Base-by-base conservation (phyloP, 2,797 vertebrate species). In the Sebastes paucispinis region DNA sequence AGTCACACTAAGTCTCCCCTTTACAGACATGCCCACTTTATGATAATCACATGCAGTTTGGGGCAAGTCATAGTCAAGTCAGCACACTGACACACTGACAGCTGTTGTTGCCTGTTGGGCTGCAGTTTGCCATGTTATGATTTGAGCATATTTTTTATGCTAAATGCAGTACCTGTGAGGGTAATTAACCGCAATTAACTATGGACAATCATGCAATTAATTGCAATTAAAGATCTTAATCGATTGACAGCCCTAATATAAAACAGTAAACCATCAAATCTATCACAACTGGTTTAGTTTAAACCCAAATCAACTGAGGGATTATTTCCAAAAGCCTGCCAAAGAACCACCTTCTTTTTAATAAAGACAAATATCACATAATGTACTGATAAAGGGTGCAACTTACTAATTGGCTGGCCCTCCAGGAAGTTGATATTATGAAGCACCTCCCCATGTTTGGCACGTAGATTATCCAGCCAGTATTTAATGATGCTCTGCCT, bases 391-490 rank as follows among this genome's bases (percentile, higher is more conserved):
- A 65, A 69, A 77, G 27, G 4, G 57, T 69, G 69, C 50, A 22
- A 93, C 97, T 96, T 92, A 98, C 98, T 97, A 96, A 98, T 98
- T 93, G 98, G 97, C 94, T 99, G 98, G 10, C 98, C 98, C 90
- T 98, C 97, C 75, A 98, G 93, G 93, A 99, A 99, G 93, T 95
- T 96, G 89, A 99, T 96, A 84, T 99, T 99, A 89, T 99, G 98
- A 86, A 99, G 95, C 20, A 95, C 93, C 89, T 99, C 98, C 14
- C 98, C 98, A 22, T 97, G 96, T 94, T 98, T 98, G 92, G 98
- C 97, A 6, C 98, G 94, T 83, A 99, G 95, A 94, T 99, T 99
- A 93, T 98, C 97, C 94, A 99, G 91, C 98, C 98, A 99, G 93
- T 97, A 97, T 84, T 96, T 96, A 90, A 99, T 99, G 95, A 99